Evolutionary conservation across 2,888 invertebrate genomes (phyloP).

Genomic region (Tetrapedia diversipes): DNA sequence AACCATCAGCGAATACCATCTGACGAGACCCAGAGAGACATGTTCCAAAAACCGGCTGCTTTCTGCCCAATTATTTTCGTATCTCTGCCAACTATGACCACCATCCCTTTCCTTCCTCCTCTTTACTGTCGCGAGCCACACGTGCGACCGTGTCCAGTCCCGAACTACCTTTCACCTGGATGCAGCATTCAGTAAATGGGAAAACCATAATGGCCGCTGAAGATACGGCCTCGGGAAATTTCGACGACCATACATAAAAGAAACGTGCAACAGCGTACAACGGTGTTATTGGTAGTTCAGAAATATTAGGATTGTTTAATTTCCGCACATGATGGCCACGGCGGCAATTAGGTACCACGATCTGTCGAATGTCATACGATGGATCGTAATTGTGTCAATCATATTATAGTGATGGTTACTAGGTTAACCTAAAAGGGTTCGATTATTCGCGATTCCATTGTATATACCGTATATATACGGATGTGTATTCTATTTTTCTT

Average conservation of each 20-base stretch:
- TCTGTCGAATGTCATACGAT: no score
- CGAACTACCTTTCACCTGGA: conserved; percentile 37
- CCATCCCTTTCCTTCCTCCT: not conserved
- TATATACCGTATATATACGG: no score
- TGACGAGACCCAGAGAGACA: conserved; percentile 38
- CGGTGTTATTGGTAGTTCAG: no score
- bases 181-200: conserved; percentile 58
- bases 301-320: no score
- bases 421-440: no score
- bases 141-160: conserved; percentile 12
- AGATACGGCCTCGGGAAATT: conserved; percentile 58
- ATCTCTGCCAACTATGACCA: conserved; percentile 40
- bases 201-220: conserved; percentile 61
- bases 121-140: not conserved
- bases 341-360: no score
- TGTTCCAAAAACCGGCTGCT: conserved; percentile 25
- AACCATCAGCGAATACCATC: not conserved
- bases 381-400: no score
- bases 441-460: no score
- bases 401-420: no score
- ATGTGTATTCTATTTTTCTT: no score
- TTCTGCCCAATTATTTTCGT: conserved; percentile 60
- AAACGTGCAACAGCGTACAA: no score
- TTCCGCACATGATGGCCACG: no score
- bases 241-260: conserved; percentile 50